Conservation (phyloP, 1,140 invertebrate genomes). For the Pseudomyrmex dendroicus region DNA sequence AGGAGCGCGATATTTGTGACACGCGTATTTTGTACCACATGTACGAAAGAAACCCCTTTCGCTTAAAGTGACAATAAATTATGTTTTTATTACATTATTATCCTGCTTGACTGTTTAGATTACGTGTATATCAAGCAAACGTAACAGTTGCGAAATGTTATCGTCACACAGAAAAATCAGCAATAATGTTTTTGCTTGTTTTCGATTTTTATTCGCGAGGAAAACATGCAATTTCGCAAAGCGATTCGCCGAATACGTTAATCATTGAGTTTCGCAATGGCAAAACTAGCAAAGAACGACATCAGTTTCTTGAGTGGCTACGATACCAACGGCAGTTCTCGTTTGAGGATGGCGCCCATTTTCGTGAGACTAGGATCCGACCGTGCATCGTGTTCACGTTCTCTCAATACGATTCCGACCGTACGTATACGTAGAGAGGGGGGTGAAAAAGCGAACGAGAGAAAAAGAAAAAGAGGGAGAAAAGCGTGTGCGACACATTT, state of each 20-base stretch:
- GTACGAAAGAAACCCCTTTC: background rate
- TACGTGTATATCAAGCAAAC: slow-evolving; percentile 2
- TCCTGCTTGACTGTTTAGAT: background rate
- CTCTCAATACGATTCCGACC: slow-evolving; percentile 21
- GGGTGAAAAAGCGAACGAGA: background rate
- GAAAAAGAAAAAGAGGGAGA: background rate
- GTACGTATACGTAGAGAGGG: background rate
- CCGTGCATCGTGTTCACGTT: slow-evolving; percentile 26
- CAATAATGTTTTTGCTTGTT: background rate
- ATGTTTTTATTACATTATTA: background rate
- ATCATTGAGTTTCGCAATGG: slow-evolving; percentile 4
- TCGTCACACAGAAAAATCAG: background rate
- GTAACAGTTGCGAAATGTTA: background rate
- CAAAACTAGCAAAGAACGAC: slow-evolving; percentile 1
- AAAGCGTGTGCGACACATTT: slow-evolving; percentile 47
- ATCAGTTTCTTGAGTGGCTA: slow-evolving; percentile 15
- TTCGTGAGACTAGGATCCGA: slow-evolving; percentile 37
- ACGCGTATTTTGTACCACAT: background rate
- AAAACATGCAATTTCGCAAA: background rate
- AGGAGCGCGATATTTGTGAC: background rate
- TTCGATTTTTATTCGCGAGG: background rate
- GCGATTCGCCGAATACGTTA: slow-evolving; percentile 19
- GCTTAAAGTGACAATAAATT: slow-evolving; percentile 27
- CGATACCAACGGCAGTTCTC: slow-evolving; percentile 25
- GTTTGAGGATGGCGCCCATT: slow-evolving; percentile 26